phyloP scores from a whole-genome alignment of 2,888 invertebrate genomes.

The Lochmaea crataegi region DNA sequence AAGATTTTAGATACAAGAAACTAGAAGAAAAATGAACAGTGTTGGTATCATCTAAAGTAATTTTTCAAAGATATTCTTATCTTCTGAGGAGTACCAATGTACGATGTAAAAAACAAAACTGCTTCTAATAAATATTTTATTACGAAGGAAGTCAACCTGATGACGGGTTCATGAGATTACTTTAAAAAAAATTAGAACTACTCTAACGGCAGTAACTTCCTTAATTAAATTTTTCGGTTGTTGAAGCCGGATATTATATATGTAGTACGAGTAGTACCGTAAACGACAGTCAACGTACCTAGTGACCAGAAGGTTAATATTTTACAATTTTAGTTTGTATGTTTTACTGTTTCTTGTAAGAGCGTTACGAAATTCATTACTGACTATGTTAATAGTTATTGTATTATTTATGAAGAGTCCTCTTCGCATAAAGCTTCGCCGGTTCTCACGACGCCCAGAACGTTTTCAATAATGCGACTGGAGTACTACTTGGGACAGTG shows the following conservation, averaged over 20 bases:
- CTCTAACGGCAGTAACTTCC: constrained; percentile 8
- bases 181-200: constrained; percentile 3
- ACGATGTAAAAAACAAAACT: neutral
- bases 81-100: too few relatives aligned
- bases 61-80: too few relatives aligned
- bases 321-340: constrained; percentile 18
- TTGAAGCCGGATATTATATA: constrained; percentile 7
- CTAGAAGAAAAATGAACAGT: too few relatives aligned
- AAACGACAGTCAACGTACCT: constrained; percentile 5
- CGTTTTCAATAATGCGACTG: constrained; percentile 17
- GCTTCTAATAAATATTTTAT: neutral
- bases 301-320: constrained; percentile 11
- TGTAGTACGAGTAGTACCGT: constrained; percentile 10
- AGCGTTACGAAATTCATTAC: constrained; percentile 34
- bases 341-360: constrained; percentile 20
- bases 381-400: constrained; percentile 33
- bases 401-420: constrained; percentile 30
- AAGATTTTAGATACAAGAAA: too few relatives aligned
- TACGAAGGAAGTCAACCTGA: neutral
- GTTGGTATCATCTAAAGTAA: too few relatives aligned
- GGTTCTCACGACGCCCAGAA: constrained; percentile 30
- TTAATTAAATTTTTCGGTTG: constrained; percentile 8
- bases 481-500: constrained; percentile 6
- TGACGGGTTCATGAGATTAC: neutral
- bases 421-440: constrained; percentile 12